Percentiles rank a stretch among this genome's conserved stretches.
Evolutionary conservation across 2,797 vertebrate genomes (phyloP).

Genomic region (Paramormyrops hopkinsi): DNA sequence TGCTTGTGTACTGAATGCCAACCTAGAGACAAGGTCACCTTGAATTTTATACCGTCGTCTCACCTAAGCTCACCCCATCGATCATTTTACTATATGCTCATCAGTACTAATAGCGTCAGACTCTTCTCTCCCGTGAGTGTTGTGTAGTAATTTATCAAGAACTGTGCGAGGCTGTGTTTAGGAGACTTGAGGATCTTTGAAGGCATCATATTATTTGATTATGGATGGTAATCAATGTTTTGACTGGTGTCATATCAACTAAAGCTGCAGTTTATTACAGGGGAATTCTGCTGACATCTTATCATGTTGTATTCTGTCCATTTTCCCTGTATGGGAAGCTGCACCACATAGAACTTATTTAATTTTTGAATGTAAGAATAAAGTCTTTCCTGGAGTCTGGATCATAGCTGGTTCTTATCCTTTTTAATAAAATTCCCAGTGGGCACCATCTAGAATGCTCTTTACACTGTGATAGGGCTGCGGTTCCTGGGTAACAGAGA

Average conservation of each 20-base stretch:
- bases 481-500: background rate
- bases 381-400: background rate
- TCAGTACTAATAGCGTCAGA: background rate
- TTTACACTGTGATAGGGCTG: background rate
- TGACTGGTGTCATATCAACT: background rate
- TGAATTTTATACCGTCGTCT: background rate
- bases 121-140: background rate
- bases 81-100: background rate
- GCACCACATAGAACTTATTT: background rate
- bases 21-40: background rate
- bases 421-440: background rate
- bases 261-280: background rate
- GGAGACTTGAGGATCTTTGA: background rate
- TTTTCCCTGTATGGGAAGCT: background rate
- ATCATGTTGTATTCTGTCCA: background rate
- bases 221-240: background rate
- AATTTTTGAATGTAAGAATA: background rate
- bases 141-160: background rate
- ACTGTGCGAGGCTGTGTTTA: background rate
- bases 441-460: background rate
- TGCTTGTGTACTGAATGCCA: background rate
- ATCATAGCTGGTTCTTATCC: background rate
- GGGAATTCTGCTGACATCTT: background rate
- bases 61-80: background rate
- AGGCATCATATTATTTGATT: background rate